phyloP scores from a whole-genome alignment of 2,113 vertebrate genomes.

The Crocuta crocuta region DNA sequence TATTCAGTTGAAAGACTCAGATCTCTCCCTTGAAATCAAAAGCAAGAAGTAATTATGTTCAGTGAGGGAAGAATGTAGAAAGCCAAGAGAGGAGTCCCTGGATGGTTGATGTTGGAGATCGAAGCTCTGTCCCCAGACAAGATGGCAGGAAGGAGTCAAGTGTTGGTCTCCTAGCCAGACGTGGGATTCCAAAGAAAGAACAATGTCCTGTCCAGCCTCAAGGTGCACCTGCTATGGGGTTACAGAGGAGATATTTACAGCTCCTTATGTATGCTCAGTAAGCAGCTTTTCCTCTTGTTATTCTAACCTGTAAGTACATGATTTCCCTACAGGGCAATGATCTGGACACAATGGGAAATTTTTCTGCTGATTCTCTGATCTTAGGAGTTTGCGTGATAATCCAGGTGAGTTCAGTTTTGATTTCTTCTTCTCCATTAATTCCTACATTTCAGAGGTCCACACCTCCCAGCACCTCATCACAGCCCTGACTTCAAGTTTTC shows the following conservation, averaged over 20 bases:
- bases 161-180: background rate
- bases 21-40: too few species aligned
- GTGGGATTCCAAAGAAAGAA: background rate
- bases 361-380: background rate
- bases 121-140: background rate
- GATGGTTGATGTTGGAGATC: background rate
- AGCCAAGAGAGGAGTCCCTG: background rate
- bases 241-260: background rate
- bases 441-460: background rate
- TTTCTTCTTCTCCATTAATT: background rate
- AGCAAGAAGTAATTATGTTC: too few species aligned
- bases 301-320: background rate
- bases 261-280: background rate
- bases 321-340: background rate
- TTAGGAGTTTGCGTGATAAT: background rate
- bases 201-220: background rate
- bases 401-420: background rate
- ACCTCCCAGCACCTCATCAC: background rate
- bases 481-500: background rate
- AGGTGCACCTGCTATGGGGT: background rate
- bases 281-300: background rate
- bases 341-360: background rate
- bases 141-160: background rate
- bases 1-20: too few species aligned
- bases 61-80: too few species aligned